Evolutionary conservation across 2,888 invertebrate genomes (phyloP).

Genomic region (Keiferia lycopersicella): DNA sequence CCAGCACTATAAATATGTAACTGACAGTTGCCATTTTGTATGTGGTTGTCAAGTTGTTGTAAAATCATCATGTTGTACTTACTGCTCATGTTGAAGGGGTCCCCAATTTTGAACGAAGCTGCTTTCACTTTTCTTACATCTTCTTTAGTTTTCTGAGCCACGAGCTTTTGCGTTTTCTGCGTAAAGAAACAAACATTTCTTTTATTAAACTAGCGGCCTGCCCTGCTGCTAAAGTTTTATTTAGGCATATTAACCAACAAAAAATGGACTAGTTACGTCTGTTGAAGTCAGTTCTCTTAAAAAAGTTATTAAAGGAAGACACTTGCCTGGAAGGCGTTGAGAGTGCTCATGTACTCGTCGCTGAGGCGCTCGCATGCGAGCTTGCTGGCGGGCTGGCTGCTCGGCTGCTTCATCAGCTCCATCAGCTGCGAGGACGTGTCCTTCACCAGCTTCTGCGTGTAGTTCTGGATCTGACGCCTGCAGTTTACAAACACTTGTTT

Average conservation of each 20-base stretch:
- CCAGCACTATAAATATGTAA: no score
- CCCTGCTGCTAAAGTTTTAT: no score
- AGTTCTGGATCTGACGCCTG: conserved; percentile 96
- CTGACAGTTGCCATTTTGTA: no score
- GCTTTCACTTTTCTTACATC: conserved; percentile 90
- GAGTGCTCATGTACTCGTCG: conserved; percentile 94
- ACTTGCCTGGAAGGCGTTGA: conserved; percentile 91
- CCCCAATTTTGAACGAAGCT: conserved; percentile 71
- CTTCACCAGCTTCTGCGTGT: conserved; percentile 96
- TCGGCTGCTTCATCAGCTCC: conserved; percentile 86
- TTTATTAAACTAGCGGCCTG: no score
- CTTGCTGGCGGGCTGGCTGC: conserved; percentile 86
- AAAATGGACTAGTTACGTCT: no score
- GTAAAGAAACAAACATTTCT: background rate
- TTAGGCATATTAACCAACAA: no score
- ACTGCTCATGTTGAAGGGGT: conserved; percentile 78
- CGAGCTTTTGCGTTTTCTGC: conserved; percentile 91
- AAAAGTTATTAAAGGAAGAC: no score
- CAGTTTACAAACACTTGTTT: background rate
- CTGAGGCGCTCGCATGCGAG: conserved; percentile 94
- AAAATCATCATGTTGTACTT: conserved; percentile 41
- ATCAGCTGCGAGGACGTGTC: conserved; percentile 94
- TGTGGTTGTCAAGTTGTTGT: no score
- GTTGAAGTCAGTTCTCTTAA: no score
- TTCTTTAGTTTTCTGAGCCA: conserved; percentile 95